Percentiles rank a stretch among this genome's conserved stretches.
These are phyloP conservation scores for Sternarchorhynchus goeldii DNA, from an alignment of 2,797 vertebrate species.

Conservation along the genomic window DNA sequence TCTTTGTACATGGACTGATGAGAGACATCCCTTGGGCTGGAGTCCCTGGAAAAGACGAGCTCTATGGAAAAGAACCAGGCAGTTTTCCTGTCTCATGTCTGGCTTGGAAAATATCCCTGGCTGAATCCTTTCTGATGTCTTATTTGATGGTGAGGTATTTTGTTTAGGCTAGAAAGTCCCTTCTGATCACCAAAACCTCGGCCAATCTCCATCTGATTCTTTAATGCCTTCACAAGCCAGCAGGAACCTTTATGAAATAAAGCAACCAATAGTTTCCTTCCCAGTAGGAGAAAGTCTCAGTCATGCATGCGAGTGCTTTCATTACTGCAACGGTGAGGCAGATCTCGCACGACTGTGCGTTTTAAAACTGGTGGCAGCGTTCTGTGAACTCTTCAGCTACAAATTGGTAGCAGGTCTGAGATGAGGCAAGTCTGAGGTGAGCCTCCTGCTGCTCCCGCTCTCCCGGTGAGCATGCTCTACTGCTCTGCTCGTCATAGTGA, in stretches of 20 bases:
- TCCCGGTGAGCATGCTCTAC: conserved; percentile 15
- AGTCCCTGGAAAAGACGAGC: neutral
- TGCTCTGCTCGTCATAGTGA: conserved; percentile 43
- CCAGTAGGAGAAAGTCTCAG: conserved; percentile 3
- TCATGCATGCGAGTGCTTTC: conserved; percentile 20
- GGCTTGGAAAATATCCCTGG: neutral
- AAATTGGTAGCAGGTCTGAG: conserved; percentile 31
- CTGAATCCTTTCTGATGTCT: neutral
- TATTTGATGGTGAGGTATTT: conserved; percentile 5
- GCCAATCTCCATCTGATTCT: conserved; percentile 17
- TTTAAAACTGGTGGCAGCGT: conserved; percentile 6
- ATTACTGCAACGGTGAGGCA: conserved; percentile 20
- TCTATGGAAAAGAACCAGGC: neutral
- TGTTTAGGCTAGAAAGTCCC: conserved; percentile 17
- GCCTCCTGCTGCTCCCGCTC: conserved; percentile 2
- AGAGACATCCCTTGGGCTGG: conserved; percentile 7
- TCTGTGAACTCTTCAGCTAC: conserved; percentile 17
- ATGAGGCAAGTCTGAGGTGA: conserved; percentile 27
- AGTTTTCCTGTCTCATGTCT: neutral
- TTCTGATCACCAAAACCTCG: neutral
- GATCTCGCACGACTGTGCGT: neutral
- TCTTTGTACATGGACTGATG: conserved; percentile 22
- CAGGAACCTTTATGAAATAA: conserved; percentile 7
- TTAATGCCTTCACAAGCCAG: conserved; percentile 26
- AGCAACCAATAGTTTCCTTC: conserved; percentile 27